Evolutionary conservation across 2,888 invertebrate genomes (phyloP), one percentile per base, ranked within the genome.

Genomic region (Torymus tubicola): DNA sequence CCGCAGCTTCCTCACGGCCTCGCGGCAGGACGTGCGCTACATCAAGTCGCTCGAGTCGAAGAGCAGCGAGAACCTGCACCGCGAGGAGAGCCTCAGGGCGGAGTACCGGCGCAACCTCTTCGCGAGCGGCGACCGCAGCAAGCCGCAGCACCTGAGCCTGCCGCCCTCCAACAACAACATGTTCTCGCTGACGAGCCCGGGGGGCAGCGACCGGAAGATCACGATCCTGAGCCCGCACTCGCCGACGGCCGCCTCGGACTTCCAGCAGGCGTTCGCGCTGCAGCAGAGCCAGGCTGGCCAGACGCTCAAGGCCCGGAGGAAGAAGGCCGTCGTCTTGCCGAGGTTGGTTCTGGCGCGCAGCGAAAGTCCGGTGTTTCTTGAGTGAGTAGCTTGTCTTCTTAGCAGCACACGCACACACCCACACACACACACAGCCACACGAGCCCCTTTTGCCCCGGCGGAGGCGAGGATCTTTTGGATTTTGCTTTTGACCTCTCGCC

Each of bases 181-280:
- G 13, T 92, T 93, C 70, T 92, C 92, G 63, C 84, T 92, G 58
- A 92, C 91, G 68, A 92, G 92, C 83, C 92, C 93, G 0, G 92
- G 93, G 1, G 88, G 90, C n/a, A 90, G 90, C 58, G 93, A 93
- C 85, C 88, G 95, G 14, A 93, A 93, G 84, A 93, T 96, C 72
- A 96, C 96, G 60, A 96, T 96, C 80, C 91, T 96, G 80, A 96
- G 96, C 85, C 95, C 95, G 0, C 95, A 95, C 89, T 95, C 95
- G 87, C 96, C 96, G 0, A 93, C 95, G 87, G 81, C 80, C 12
- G 91, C 93, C 4, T 92, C 93, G 0, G 96, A 96, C 85, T 91
- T 95, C 84, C 93, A 93, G 85, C 93, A 93, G 77, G 91, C 93
- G 21, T 92, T 92, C 31, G 86, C 92, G 76, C 88, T 91, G 80